These are phyloP conservation scores for Sycobia sp. DNA, from an alignment of 1,140 invertebrate species.

Conservation along the genomic window DNA sequence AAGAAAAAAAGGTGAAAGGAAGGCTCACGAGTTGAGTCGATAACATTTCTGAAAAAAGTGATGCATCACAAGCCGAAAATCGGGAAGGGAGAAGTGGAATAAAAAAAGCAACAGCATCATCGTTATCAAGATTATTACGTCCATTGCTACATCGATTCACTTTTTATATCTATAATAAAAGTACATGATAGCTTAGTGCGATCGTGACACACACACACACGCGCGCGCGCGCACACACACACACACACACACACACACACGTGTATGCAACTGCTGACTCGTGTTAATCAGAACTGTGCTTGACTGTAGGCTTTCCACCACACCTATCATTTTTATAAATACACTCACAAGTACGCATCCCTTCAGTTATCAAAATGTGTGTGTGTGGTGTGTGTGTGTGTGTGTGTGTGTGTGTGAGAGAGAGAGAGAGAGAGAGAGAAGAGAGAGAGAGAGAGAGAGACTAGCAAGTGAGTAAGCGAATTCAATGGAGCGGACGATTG, in stretches of 20 bases:
- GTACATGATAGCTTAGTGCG: too few species aligned
- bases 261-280: slow-evolving; percentile 16
- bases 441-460: not conserved
- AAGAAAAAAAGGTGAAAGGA: too few species aligned
- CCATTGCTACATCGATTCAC: not conserved
- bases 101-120: slow-evolving; percentile 1
- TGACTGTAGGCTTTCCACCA: not conserved
- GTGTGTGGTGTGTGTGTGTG: too few species aligned
- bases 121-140: not conserved
- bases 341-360: too few species aligned
- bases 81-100: too few species aligned
- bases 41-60: too few species aligned
- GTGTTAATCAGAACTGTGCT: slow-evolving; percentile 22
- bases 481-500: slow-evolving; percentile 45
- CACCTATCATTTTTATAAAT: too few species aligned
- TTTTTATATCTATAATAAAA: too few species aligned
- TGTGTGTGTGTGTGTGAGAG: not conserved
- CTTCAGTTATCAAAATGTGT: slow-evolving; percentile 13
- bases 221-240: not conserved
- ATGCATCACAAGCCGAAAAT: not conserved
- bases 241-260: not conserved
- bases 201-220: too few species aligned
- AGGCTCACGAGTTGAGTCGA: too few species aligned
- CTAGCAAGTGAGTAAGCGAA: slow-evolving; percentile 32
- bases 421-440: not conserved